These are phyloP conservation scores for Hyppa rectilinea DNA, from an alignment of 2,888 invertebrate genomes.

Conservation along the genomic window DNA sequence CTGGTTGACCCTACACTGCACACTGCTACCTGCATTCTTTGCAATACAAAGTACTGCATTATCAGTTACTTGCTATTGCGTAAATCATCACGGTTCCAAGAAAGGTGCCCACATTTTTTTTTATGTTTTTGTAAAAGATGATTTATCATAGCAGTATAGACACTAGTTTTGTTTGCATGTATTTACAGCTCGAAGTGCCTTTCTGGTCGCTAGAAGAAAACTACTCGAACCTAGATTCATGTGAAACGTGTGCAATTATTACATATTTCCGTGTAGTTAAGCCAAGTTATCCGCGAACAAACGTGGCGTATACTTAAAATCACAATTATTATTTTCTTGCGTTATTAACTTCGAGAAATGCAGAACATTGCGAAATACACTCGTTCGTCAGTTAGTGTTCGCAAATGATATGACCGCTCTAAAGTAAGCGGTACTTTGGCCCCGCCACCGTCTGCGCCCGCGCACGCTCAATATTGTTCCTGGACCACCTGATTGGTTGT, in stretches of 20 bases:
- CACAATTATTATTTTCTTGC: constrained; percentile 30
- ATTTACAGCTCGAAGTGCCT: neutral
- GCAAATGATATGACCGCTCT: constrained; percentile 1
- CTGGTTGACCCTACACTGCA: neutral
- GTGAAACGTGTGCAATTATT: constrained; percentile 7
- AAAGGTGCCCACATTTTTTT: too few species aligned
- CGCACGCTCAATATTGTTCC: neutral
- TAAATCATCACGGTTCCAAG: constrained; percentile 28
- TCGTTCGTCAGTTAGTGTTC: neutral
- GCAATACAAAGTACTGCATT: constrained; percentile 20
- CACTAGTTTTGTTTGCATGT: neutral
- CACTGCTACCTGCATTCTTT: constrained; percentile 43
- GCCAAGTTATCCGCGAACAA: constrained; percentile 14
- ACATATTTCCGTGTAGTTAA: constrained; percentile 17
- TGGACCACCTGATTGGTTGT: neutral
- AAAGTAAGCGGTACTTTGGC: neutral
- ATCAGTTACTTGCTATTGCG: neutral
- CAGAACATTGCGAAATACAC: constrained; percentile 23
- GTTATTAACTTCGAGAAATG: constrained; percentile 45
- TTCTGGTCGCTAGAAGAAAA: neutral
- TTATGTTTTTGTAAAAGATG: too few species aligned
- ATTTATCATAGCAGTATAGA: neutral
- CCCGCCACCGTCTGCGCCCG: neutral
- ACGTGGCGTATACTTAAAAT: constrained; percentile 9
- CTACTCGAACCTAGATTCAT: neutral